Percentiles rank a stretch among this genome's conserved stretches.
These are phyloP conservation scores for Vireo griseus DNA, from an alignment of 2,797 vertebrate species.

Conservation along the genomic window DNA sequence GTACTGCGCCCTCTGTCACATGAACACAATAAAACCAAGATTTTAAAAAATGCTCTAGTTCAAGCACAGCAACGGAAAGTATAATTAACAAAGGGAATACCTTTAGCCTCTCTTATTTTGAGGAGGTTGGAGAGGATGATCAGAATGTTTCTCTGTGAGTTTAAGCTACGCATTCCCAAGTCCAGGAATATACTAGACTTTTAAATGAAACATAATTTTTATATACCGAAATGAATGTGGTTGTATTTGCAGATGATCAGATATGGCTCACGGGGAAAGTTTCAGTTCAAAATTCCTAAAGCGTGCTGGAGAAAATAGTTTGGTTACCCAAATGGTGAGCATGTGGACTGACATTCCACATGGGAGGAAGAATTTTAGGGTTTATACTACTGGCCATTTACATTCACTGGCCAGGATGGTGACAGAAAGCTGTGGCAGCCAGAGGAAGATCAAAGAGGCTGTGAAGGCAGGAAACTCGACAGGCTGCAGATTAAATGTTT, in stretches of 20 bases:
- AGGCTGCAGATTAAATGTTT: neutral
- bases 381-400: neutral
- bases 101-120: neutral
- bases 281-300: neutral
- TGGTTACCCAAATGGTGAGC: neutral
- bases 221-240: neutral
- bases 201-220: neutral
- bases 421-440: neutral
- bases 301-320: neutral
- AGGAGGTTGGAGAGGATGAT: neutral
- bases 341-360: neutral
- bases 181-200: neutral
- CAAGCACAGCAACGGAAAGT: neutral
- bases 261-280: neutral
- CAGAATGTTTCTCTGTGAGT: neutral
- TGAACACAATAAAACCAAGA: neutral
- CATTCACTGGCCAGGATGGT: neutral
- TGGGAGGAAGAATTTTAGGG: neutral
- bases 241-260: neutral
- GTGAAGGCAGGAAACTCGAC: neutral
- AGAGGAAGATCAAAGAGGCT: neutral
- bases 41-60: neutral
- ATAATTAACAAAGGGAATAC: neutral
- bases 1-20: neutral
- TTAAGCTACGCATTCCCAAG: neutral